These are phyloP conservation scores for Schlechtendalia chinensis DNA, from an alignment of 1,140 invertebrate genomes.

Conservation along the genomic window DNA sequence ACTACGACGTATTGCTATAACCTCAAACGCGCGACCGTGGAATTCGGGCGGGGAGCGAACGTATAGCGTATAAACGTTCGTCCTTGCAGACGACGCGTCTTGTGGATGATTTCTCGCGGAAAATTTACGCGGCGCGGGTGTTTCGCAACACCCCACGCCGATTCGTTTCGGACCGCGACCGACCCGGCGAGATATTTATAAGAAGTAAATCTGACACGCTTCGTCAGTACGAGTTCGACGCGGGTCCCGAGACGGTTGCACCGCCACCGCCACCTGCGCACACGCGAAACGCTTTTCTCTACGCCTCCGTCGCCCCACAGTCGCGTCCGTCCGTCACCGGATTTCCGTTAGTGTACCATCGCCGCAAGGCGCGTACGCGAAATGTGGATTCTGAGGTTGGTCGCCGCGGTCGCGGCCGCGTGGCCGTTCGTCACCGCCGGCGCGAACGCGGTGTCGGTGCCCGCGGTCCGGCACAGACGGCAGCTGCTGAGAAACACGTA, in stretches of 20 bases:
- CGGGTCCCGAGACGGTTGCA: background rate
- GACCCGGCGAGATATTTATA: slow-evolving; percentile 20
- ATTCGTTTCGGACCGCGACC: slow-evolving; percentile 37
- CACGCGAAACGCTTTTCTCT: too few species aligned
- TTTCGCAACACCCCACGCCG: slow-evolving; percentile 28
- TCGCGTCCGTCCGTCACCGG: background rate
- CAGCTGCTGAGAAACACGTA: slow-evolving; percentile 24
- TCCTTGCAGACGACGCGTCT: slow-evolving; percentile 15
- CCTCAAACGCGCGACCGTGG: slow-evolving; percentile 39
- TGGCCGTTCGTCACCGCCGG: background rate
- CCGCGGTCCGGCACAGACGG: background rate
- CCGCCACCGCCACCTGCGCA: too few species aligned
- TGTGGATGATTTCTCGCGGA: slow-evolving; percentile 22
- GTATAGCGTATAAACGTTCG: background rate
- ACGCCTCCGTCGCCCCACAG: too few species aligned
- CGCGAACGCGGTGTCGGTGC: background rate
- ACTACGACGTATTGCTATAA: background rate
- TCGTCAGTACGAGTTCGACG: slow-evolving; percentile 9
- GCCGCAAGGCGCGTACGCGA: too few species aligned
- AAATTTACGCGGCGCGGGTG: slow-evolving; percentile 11
- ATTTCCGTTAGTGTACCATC: background rate
- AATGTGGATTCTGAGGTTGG: background rate
- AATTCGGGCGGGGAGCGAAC: slow-evolving; percentile 1
- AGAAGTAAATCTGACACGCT: slow-evolving; percentile 41
- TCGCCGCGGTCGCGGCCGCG: background rate